Percentiles rank a stretch among this genome's conserved stretches.
Evolutionary conservation across 2,113 vertebrate species (phyloP).

Genomic region (Tonatia bakeri): DNA sequence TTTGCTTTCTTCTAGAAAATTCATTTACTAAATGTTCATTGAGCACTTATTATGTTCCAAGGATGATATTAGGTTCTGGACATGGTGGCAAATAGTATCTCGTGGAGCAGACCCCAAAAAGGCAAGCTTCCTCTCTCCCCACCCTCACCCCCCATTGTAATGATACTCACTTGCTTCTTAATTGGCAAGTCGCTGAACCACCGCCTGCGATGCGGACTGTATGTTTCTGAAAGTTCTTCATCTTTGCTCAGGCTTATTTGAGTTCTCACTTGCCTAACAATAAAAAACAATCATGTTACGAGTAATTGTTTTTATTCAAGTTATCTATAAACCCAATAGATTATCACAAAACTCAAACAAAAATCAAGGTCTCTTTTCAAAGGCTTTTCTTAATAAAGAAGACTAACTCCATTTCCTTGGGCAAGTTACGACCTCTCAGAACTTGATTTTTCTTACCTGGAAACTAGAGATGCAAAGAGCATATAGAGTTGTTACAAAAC

Average conservation of each 20-base stretch:
- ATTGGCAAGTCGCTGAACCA: conserved; percentile 20
- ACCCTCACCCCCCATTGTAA: neutral
- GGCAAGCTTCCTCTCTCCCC: neutral
- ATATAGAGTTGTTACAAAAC: neutral
- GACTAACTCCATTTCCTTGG: neutral
- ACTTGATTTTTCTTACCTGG: neutral
- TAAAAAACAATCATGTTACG: conserved; percentile 41
- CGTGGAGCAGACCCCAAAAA: neutral
- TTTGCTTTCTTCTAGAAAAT: neutral
- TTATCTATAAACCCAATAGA: neutral
- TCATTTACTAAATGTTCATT: neutral
- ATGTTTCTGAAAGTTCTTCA: conserved; percentile 45
- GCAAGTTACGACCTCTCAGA: neutral
- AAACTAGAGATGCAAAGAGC: neutral
- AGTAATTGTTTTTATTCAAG: neutral
- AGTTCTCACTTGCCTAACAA: conserved; percentile 77
- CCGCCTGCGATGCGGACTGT: neutral
- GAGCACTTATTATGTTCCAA: neutral
- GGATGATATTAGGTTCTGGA: neutral
- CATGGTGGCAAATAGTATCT: neutral
- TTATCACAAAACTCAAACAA: neutral
- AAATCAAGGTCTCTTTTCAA: neutral
- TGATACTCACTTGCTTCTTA: conserved; percentile 70
- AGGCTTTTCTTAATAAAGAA: neutral
- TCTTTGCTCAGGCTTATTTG: conserved; percentile 72